Conservation (phyloP, 92 coral and sea anemone genomes). For the Parazoanthus darwini region DNA sequence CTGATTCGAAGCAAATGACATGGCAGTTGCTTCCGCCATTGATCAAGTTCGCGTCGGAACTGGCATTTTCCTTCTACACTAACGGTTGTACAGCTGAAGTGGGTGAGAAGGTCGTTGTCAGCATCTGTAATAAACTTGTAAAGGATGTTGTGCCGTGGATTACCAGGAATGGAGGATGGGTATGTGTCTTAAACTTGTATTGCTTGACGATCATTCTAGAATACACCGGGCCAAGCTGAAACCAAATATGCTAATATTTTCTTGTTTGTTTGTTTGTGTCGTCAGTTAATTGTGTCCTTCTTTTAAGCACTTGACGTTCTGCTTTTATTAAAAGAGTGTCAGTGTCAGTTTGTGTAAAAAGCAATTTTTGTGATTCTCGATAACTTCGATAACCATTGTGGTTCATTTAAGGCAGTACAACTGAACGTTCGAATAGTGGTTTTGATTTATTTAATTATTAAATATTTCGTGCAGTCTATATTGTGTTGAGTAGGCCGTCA, state of each 20-base stretch:
- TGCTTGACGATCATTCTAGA: not conserved
- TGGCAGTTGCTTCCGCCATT: not conserved
- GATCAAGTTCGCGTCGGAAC: constrained; percentile 22
- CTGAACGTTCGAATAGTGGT: too few relatives aligned
- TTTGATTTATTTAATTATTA: too few relatives aligned
- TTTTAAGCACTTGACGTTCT: not conserved
- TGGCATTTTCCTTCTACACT: not conserved
- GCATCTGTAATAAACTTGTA: constrained; percentile 14
- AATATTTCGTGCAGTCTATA: too few relatives aligned
- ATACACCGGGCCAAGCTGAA: too few relatives aligned
- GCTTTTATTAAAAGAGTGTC: too few relatives aligned
- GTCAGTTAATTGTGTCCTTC: not conserved
- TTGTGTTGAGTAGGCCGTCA: too few relatives aligned
- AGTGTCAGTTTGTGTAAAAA: too few relatives aligned
- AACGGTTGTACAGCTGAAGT: not conserved
- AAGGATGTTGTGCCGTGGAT: constrained; percentile 19
- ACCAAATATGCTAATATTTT: not conserved
- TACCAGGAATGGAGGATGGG: constrained; percentile 29
- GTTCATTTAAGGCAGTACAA: not conserved
- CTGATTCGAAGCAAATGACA: constrained; percentile 17
- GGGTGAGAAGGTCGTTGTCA: not conserved
- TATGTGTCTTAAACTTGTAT: not conserved
- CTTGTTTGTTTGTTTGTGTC: not conserved
- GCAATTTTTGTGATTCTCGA: not conserved
- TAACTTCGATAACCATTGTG: not conserved